Conservation (phyloP, 1,140 invertebrate genomes). For the Neodiprion fabricii region DNA sequence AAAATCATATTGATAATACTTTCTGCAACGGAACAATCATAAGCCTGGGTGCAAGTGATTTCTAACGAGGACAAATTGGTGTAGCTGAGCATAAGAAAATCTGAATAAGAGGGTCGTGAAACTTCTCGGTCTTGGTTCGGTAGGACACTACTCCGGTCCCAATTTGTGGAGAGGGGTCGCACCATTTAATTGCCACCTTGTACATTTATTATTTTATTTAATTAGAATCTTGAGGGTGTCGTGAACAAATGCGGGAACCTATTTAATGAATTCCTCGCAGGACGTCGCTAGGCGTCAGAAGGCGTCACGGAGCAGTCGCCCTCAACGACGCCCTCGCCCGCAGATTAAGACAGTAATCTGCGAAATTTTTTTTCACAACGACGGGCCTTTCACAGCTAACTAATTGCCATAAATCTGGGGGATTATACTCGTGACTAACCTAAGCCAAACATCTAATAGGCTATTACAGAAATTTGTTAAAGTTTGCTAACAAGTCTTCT, state of each 20-base stretch:
- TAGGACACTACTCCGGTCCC: background rate
- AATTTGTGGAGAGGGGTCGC: background rate
- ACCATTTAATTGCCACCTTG: conserved; percentile 10
- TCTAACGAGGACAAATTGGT: conserved; percentile 1
- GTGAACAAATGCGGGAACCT: conserved; percentile 46
- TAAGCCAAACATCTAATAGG: background rate
- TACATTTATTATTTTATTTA: conserved; percentile 55
- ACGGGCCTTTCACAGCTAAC: conserved; percentile 54
- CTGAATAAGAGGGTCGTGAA: background rate
- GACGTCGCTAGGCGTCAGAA: conserved; percentile 51
- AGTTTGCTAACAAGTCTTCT: background rate
- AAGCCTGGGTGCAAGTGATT: background rate
- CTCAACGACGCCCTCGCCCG: conserved; percentile 29
- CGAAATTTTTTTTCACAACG: conserved; percentile 49
- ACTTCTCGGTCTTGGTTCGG: no score
- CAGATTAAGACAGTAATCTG: conserved; percentile 58
- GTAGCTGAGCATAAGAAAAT: background rate
- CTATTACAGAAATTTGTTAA: background rate
- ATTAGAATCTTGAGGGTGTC: conserved; percentile 45
- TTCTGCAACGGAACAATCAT: background rate
- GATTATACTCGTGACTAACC: background rate
- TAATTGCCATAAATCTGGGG: conserved; percentile 57
- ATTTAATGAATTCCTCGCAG: conserved; percentile 55
- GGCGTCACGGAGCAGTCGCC: conserved; percentile 21
- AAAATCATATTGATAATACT: no score